phyloP scores from a whole-genome alignment of 2,888 invertebrate genomes.

The Cerastis rubricosa region DNA sequence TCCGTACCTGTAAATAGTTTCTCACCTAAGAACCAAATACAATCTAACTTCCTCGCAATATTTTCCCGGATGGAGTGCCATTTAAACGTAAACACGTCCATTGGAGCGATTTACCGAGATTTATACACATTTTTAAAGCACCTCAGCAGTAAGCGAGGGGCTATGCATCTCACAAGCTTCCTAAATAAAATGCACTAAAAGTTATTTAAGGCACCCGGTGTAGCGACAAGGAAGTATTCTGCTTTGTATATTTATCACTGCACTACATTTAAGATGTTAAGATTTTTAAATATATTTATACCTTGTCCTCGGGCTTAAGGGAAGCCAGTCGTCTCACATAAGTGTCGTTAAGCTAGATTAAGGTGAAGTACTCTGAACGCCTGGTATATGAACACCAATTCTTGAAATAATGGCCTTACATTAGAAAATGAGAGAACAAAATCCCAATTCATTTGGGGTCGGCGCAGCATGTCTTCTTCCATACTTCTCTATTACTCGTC shows the following conservation, averaged over 20 bases:
- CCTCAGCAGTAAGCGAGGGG: conserved; percentile 52
- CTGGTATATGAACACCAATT: neutral
- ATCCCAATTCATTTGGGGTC: too few species aligned
- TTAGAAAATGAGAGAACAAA: neutral
- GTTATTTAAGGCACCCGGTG: conserved; percentile 58
- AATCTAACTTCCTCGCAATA: conserved; percentile 59
- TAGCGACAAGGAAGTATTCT: conserved; percentile 33
- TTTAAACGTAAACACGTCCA: conserved; percentile 75
- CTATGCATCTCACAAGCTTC: conserved; percentile 63
- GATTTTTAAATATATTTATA: conserved; percentile 26
- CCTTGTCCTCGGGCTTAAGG: neutral
- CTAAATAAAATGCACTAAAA: conserved; percentile 69
- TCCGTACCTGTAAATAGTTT: neutral
- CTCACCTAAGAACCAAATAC: neutral
- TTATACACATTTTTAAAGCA: conserved; percentile 75
- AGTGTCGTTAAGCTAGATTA: neutral
- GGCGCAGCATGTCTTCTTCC: too few species aligned
- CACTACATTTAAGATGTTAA: conserved; percentile 9
- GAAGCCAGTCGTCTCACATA: neutral
- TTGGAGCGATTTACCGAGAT: conserved; percentile 74
- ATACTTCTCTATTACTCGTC: too few species aligned
- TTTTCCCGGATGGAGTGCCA: conserved; percentile 68
- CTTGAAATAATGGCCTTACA: neutral
- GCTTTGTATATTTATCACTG: conserved; percentile 31
- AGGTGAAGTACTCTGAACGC: neutral